These are phyloP conservation scores for Sialia sialis DNA, from an alignment of 2,113 vertebrate genomes.

Conservation along the genomic window DNA sequence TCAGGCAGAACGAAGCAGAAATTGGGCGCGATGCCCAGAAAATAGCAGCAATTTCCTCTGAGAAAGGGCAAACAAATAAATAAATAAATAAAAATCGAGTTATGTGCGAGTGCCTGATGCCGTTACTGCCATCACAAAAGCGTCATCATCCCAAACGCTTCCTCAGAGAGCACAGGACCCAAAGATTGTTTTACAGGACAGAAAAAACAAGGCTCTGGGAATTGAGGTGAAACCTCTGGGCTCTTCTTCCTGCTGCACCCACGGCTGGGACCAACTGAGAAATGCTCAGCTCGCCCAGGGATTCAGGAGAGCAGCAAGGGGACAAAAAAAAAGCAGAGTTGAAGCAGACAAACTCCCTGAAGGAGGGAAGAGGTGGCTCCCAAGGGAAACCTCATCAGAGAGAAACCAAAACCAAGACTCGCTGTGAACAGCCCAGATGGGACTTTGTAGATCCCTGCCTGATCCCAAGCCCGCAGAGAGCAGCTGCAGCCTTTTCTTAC, in stretches of 20 bases:
- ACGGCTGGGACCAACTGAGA: accelerated
- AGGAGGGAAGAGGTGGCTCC: background rate
- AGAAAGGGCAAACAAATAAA: slow-evolving; percentile 46
- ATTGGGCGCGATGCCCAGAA: slow-evolving; percentile 13
- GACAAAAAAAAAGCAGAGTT: background rate
- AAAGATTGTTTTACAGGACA: background rate
- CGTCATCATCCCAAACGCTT: background rate
- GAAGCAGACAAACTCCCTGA: background rate
- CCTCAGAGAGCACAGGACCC: background rate
- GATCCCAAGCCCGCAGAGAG: background rate
- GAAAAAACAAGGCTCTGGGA: background rate
- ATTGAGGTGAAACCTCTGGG: background rate
- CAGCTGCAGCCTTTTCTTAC: background rate
- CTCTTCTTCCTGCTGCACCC: background rate
- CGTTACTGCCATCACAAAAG: background rate
- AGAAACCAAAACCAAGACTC: background rate
- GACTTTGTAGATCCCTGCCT: background rate
- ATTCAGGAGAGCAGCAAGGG: background rate
- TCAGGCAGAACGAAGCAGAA: background rate
- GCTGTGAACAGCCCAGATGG: background rate
- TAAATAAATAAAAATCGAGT: background rate
- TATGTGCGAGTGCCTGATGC: background rate
- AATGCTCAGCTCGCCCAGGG: background rate
- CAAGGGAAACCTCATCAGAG: background rate
- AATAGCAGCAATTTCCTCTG: slow-evolving; percentile 23